Percentiles rank a stretch among this genome's conserved stretches.
Conservation (phyloP, 2,113 vertebrate genomes). For the Ictidomys tridecemlineatus region DNA sequence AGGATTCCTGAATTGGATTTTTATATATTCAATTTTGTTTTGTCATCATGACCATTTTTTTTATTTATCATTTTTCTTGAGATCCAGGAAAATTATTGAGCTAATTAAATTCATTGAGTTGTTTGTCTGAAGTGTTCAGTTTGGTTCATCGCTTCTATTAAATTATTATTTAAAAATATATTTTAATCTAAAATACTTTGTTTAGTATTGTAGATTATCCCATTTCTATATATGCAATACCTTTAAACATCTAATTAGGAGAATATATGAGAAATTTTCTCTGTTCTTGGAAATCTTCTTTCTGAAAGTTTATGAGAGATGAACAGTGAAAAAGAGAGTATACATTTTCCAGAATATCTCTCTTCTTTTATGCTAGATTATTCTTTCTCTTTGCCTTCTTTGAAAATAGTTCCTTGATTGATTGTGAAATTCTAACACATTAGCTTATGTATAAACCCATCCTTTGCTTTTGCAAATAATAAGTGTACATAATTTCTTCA, state of each 20-base stretch:
- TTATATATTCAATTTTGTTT: background rate
- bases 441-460: background rate
- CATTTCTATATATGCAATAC: background rate
- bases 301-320: background rate
- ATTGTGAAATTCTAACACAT: background rate
- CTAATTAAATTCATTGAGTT: constrained; percentile 7
- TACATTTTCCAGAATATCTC: background rate
- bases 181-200: background rate
- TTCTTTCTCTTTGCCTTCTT: background rate
- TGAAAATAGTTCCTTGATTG: background rate
- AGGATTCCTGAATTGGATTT: background rate
- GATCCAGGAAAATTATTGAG: background rate
- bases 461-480: background rate
- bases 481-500: background rate
- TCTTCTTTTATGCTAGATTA: background rate
- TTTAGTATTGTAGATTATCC: background rate
- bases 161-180: background rate
- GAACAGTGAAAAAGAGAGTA: background rate
- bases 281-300: background rate
- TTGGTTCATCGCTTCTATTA: background rate
- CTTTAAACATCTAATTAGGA: background rate
- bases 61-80: background rate
- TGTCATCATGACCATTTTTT: background rate
- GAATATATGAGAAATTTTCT: background rate
- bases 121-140: background rate